phyloP scores from a whole-genome alignment of 2,797 vertebrate genomes.

The Labroides dimidiatus region DNA sequence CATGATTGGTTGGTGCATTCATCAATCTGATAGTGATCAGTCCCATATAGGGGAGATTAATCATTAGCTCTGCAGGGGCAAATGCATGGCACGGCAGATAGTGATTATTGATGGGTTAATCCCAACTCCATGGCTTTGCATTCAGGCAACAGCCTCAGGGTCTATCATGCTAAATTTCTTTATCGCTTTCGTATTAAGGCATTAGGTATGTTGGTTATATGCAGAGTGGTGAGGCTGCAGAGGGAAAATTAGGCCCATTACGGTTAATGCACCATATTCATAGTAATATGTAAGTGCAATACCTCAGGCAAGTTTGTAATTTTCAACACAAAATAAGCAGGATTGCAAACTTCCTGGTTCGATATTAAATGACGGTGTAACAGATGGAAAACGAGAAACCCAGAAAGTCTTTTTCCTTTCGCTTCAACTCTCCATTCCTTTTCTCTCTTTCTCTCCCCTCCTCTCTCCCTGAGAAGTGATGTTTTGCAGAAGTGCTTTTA shows the following conservation, averaged over 20 bases:
- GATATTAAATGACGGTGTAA: slow-evolving; percentile 48
- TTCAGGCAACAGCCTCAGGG: slow-evolving; percentile 80
- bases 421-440: slow-evolving; percentile 49
- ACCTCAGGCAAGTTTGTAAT: slow-evolving; percentile 50
- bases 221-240: slow-evolving; percentile 50
- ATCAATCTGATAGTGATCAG: slow-evolving; percentile 99
- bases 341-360: slow-evolving; percentile 43
- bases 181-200: slow-evolving; percentile 69
- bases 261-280: slow-evolving; percentile 63
- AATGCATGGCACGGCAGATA: slow-evolving; percentile 96
- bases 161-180: slow-evolving; percentile 69
- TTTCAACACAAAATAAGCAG: slow-evolving; percentile 46
- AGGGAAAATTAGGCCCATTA: slow-evolving; percentile 66
- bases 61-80: slow-evolving; percentile 95
- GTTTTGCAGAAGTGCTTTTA: slow-evolving; percentile 93
- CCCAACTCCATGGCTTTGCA: slow-evolving; percentile 91
- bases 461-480: slow-evolving; percentile 85
- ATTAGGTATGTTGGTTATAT: slow-evolving; percentile 68
- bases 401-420: slow-evolving; percentile 56
- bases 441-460: slow-evolving; percentile 21
- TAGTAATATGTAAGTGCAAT: slow-evolving; percentile 49
- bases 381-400: slow-evolving; percentile 44
- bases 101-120: slow-evolving; percentile 99
- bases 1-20: slow-evolving; percentile 99
- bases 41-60: slow-evolving; percentile 96